A percentile compares a stretch with the other conserved stretches of the same genome.
These are phyloP conservation scores for Helicolenus hilgendorfi DNA, from an alignment of 2,797 vertebrate species.

Conservation along the genomic window DNA sequence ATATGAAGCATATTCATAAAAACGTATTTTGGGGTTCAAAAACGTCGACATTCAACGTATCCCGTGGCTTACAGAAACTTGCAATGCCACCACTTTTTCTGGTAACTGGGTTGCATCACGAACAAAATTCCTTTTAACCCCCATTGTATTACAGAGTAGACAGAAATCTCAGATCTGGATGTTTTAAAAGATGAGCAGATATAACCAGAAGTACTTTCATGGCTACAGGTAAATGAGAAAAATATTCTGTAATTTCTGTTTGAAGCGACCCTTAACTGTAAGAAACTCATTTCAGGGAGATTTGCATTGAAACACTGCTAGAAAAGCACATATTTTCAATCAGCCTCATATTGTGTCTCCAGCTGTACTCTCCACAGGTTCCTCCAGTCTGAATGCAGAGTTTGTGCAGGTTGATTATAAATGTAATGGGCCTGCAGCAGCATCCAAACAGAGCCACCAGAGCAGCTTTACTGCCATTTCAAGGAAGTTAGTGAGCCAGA, in stretches of 20 bases:
- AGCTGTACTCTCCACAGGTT: neutral
- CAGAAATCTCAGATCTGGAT: neutral
- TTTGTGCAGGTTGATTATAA: slow-evolving; percentile 2
- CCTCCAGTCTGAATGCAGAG: neutral
- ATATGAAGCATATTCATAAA: too few species aligned
- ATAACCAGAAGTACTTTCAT: neutral
- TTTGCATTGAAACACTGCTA: neutral
- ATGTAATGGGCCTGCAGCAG: slow-evolving; percentile 2
- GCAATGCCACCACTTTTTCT: too few species aligned
- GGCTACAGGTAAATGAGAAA: neutral
- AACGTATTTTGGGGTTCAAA: neutral
- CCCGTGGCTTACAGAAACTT: too few species aligned
- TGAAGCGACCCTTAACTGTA: neutral
- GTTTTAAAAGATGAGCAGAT: neutral
- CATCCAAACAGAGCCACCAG: neutral
- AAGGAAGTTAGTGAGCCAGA: neutral
- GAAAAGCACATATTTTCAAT: slow-evolving; percentile 10
- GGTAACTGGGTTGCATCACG: neutral
- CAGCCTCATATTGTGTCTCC: neutral
- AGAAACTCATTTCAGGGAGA: neutral
- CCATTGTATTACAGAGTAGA: too few species aligned
- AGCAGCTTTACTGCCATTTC: slow-evolving; percentile 1
- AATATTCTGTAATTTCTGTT: neutral
- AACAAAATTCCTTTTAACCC: neutral
- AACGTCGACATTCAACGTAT: neutral